Evolutionary conservation across 2,113 vertebrate species (phyloP).

Genomic region (Saccopteryx bilineata): DNA sequence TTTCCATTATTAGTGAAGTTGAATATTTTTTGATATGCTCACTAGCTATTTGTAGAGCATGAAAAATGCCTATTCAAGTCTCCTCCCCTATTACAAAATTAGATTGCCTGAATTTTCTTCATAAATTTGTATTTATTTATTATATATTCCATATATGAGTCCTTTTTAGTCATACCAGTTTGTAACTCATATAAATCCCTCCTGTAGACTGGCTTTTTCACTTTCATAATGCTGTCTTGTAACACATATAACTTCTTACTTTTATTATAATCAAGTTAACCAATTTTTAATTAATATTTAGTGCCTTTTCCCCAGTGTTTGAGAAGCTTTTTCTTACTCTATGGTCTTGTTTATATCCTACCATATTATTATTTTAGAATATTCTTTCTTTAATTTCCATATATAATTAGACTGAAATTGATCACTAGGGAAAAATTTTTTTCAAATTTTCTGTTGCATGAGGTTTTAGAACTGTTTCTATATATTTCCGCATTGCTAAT

Average conservation of each 20-base stretch:
- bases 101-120: background rate
- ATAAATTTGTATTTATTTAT: background rate
- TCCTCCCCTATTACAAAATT: background rate
- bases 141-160: background rate
- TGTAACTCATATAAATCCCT: background rate
- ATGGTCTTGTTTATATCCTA: background rate
- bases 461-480: no score
- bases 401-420: background rate
- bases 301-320: background rate
- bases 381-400: background rate
- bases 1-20: background rate
- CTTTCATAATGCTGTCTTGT: background rate
- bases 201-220: background rate
- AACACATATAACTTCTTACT: background rate
- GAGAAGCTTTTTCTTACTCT: background rate
- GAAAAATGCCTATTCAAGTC: background rate
- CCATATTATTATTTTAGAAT: background rate
- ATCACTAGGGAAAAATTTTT: background rate
- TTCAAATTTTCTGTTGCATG: no score
- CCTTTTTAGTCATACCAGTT: background rate
- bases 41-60: background rate
- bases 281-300: background rate
- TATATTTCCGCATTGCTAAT: no score
- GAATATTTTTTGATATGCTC: background rate
- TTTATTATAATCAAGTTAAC: conserved; percentile 15